Evolutionary conservation across 35 echinoderm and acorn worm genomes (phyloP).

Genomic region (Stichopus chloronotus): DNA sequence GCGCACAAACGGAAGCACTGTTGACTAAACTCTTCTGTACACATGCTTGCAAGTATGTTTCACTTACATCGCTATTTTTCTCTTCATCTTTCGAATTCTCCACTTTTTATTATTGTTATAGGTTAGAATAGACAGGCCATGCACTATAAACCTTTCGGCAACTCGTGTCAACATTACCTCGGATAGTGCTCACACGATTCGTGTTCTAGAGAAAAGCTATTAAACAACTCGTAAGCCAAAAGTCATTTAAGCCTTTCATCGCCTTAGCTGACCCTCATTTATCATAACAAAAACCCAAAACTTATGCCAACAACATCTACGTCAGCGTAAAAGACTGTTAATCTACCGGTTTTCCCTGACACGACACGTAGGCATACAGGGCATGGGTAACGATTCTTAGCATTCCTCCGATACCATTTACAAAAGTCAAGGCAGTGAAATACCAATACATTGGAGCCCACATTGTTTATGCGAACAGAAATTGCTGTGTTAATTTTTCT

Average conservation of each 20-base stretch:
- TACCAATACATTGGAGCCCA: conserved; percentile 9
- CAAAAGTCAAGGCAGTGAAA: conserved; percentile 12
- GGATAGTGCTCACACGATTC: not conserved
- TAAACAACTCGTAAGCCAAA: conserved; percentile 8
- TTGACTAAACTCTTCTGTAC: no score
- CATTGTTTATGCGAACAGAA: conserved; percentile 27
- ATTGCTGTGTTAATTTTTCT: conserved; percentile 20
- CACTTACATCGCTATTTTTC: no score
- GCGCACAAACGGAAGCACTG: no score
- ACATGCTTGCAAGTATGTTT: no score
- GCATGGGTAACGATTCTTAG: conserved; percentile 18
- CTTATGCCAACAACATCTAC: conserved; percentile 8
- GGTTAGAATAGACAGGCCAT: no score
- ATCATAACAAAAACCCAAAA: conserved; percentile 15
- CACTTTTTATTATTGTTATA: no score
- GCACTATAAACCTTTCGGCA: not conserved
- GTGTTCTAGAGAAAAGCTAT: not conserved
- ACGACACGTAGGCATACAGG: not conserved
- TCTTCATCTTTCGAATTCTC: no score
- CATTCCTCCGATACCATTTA: conserved; percentile 25
- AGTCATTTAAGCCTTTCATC: conserved; percentile 22
- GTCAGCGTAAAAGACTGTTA: not conserved
- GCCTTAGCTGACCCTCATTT: conserved; percentile 11
- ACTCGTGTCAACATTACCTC: not conserved
- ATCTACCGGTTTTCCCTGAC: conserved; percentile 7